These are phyloP conservation scores for Arctia plantaginis DNA, from an alignment of 2,888 invertebrate genomes.

Conservation along the genomic window DNA sequence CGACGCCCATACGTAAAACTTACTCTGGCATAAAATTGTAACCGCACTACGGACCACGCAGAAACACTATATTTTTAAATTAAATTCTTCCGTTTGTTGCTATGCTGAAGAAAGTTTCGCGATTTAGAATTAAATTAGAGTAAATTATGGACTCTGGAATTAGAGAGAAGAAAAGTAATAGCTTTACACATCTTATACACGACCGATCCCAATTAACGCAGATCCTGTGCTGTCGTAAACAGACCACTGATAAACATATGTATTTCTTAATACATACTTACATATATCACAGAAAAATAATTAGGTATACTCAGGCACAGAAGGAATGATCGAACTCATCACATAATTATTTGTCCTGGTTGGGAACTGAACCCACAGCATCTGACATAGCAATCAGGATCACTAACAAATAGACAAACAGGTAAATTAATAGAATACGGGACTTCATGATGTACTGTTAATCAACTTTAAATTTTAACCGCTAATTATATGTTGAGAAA, in stretches of 20 bases:
- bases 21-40: slow-evolving; percentile 42
- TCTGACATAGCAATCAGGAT: too few species aligned
- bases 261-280: not conserved
- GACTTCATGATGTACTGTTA: too few species aligned
- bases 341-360: too few species aligned
- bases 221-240: too few species aligned
- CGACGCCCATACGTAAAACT: slow-evolving; percentile 37
- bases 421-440: too few species aligned
- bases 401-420: too few species aligned
- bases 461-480: too few species aligned
- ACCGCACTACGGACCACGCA: slow-evolving; percentile 15
- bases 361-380: too few species aligned
- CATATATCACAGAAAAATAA: not conserved
- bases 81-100: slow-evolving; percentile 21
- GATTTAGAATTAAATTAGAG: not conserved
- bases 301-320: not conserved
- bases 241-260: not conserved
- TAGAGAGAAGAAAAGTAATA: not conserved
- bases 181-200: too few species aligned
- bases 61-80: slow-evolving; percentile 16
- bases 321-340: not conserved
- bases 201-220: too few species aligned
- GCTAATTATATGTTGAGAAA: too few species aligned
- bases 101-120: not conserved
- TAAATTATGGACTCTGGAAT: not conserved